Evolutionary conservation across 1,140 invertebrate species (phyloP), one percentile per base, ranked within the genome.

Genomic region (Drosophila willistoni): DNA sequence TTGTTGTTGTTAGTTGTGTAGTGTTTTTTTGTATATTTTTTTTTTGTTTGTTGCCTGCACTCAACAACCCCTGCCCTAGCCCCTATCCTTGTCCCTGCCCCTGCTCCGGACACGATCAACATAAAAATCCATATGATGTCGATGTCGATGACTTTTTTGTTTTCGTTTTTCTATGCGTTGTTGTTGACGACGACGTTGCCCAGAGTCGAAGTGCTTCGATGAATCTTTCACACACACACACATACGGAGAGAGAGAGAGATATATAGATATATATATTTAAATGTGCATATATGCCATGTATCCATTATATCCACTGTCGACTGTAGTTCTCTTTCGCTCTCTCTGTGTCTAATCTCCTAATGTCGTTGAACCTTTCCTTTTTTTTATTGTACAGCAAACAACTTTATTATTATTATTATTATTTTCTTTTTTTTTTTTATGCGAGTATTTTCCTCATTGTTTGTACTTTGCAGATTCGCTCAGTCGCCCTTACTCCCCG

Each of bases 81-180:
- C 62, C 73, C 71, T 75, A 54, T 33, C 36, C 44, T 13, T 29
- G 29, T 14, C 61, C 62, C 62, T 68, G 47, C 1, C 33, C 34
- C 25, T 64, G 47, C 62, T 56, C n/a, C 59, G 71, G 64, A 67
- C 72, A 68, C 64, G 39, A 62, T 74, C 82, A 81, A 68, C 74
- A 79, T 71, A 76, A 66, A 75, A 86, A 86, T 86, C 82, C 79
- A 87, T 87, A 72, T 73, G 79, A 86, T 79, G 83, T 86, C 83
- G 83, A 82, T 86, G 83, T 86, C 83, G 83, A 82, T 86, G 83
- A 87, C 83, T 79, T 73, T 87, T 81, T 86, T 76, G 14, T 70
- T 79, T 66, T 67, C 34, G 17, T 62, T 57, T 51, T 68, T 79
- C 67, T 71, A 77, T 81, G 81, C 70, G 70, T 66, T 56, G 64